These are phyloP conservation scores for Conger conger DNA, from an alignment of 2,113 vertebrate species.

Conservation along the genomic window DNA sequence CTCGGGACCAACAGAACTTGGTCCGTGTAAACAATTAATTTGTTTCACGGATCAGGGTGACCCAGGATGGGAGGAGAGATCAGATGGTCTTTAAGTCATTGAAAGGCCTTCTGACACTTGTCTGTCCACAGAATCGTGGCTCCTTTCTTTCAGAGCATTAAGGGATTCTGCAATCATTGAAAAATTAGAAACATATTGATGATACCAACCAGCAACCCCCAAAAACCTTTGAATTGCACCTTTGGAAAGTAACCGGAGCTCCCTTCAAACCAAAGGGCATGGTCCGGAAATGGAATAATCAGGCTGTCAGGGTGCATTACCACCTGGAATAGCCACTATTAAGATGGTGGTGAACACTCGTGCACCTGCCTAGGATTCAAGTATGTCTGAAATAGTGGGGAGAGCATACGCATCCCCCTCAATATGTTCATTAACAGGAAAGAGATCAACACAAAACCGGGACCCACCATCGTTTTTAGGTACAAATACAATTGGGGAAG, in stretches of 20 bases:
- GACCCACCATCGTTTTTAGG: no score
- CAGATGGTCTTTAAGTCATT: neutral
- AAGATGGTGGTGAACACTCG: no score
- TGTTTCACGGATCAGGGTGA: constrained; percentile 12
- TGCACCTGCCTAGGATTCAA: no score
- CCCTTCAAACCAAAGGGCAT: no score
- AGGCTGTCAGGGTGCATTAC: no score
- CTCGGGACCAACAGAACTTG: neutral
- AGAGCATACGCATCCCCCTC: no score
- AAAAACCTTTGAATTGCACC: constrained; percentile 4
- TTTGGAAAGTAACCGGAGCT: neutral
- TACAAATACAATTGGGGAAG: no score
- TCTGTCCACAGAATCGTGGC: neutral
- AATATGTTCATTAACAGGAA: no score
- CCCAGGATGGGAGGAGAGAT: constrained; percentile 16
- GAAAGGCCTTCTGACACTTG: neutral
- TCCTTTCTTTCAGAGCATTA: constrained; percentile 3
- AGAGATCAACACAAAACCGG: no score
- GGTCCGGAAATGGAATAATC: neutral
- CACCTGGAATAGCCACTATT: no score
- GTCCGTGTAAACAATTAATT: constrained; percentile 14
- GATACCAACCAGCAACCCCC: constrained; percentile 15
- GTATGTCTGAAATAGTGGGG: no score
- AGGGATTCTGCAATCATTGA: constrained; percentile 4
- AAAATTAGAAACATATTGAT: constrained; percentile 2